Conservation (phyloP, 1,140 invertebrate genomes). For the Hypsibius dujardini region DNA sequence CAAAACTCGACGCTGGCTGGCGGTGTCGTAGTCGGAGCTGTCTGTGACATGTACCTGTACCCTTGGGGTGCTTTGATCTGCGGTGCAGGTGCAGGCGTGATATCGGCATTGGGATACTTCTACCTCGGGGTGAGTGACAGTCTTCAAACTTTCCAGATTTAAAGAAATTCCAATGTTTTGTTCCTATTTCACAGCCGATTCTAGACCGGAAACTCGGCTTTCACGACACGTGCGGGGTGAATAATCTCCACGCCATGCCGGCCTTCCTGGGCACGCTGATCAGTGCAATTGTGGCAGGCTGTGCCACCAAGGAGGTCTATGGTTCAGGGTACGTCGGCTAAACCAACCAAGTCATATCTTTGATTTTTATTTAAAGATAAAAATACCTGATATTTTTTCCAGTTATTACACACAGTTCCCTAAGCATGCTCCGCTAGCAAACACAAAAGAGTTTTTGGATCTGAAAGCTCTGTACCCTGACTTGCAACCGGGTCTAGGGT, state of each 20-base stretch:
- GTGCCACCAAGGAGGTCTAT: slow-evolving; percentile 44
- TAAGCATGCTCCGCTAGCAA: slow-evolving; percentile 33
- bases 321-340: slow-evolving; percentile 29
- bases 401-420: slow-evolving; percentile 39
- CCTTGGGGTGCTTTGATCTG: slow-evolving; percentile 66
- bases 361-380: not conserved
- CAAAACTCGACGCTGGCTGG: slow-evolving; percentile 76
- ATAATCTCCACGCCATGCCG: slow-evolving; percentile 90
- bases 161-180: slow-evolving; percentile 22
- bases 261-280: slow-evolving; percentile 63
- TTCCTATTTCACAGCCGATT: slow-evolving; percentile 42
- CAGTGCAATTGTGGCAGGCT: slow-evolving; percentile 51
- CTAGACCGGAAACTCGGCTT: slow-evolving; percentile 49
- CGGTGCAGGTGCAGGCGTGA: slow-evolving; percentile 54
- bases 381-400: slow-evolving; percentile 21
- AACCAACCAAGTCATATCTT: not conserved
- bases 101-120: slow-evolving; percentile 69
- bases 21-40: slow-evolving; percentile 43
- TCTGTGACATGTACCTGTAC: slow-evolving; percentile 50
- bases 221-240: slow-evolving; percentile 81
- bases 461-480: slow-evolving; percentile 24
- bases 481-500: slow-evolving; percentile 37
- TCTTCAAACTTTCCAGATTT: not conserved
- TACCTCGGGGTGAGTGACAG: slow-evolving; percentile 51
- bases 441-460: slow-evolving; percentile 28